phyloP scores from a whole-genome alignment of 2,797 vertebrate genomes.

The Sternarchorhynchus goeldii region DNA sequence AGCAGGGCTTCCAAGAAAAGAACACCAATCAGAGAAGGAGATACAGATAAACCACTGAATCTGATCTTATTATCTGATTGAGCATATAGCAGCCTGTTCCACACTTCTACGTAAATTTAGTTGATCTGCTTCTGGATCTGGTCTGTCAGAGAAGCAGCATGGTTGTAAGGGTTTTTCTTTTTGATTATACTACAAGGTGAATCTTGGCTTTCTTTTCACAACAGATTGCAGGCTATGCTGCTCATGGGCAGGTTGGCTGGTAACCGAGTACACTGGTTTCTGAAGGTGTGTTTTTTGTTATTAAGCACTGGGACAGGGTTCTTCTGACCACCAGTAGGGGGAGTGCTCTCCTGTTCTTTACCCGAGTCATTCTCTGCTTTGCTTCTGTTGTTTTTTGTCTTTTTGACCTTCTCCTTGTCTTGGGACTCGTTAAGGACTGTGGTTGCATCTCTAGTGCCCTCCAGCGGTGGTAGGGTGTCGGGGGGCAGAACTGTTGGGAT shows the following conservation, averaged over 20 bases:
- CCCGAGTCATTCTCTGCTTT: constrained; percentile 61
- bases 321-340: constrained; percentile 60
- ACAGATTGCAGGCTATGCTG: constrained; percentile 69
- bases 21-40: background rate
- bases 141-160: constrained; percentile 12
- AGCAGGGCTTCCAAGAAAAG: background rate
- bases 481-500: constrained; percentile 61
- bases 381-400: constrained; percentile 70
- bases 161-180: constrained; percentile 13
- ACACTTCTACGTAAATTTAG: background rate
- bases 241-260: constrained; percentile 70
- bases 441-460: constrained; percentile 60
- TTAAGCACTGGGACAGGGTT: constrained; percentile 62
- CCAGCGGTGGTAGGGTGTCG: constrained; percentile 63
- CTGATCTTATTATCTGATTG: background rate
- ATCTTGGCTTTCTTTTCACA: constrained; percentile 60
- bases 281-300: constrained; percentile 71
- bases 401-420: constrained; percentile 71
- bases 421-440: constrained; percentile 57
- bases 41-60: background rate
- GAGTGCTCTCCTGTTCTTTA: constrained; percentile 55
- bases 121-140: background rate
- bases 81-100: background rate
- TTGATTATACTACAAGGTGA: background rate
- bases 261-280: constrained; percentile 71